Evolutionary conservation across 2,113 vertebrate species (phyloP).

Genomic region (Osmerus eperlanus): DNA sequence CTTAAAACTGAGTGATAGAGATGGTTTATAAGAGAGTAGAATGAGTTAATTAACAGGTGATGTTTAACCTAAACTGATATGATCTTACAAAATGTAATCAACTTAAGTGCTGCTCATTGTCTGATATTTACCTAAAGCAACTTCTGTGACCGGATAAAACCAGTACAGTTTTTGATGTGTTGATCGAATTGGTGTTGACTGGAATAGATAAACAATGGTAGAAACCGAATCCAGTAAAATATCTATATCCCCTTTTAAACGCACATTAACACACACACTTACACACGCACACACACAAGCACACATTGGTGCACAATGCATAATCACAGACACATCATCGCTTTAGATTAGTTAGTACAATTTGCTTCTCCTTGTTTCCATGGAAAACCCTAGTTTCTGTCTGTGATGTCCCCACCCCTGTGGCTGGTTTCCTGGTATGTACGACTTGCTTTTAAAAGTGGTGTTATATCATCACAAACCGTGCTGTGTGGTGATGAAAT

Average conservation of each 20-base stretch:
- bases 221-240: conserved; percentile 50
- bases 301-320: conserved; percentile 14
- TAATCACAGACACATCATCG: conserved; percentile 51
- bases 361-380: conserved; percentile 38
- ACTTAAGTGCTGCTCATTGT: conserved; percentile 38
- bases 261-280: conserved; percentile 6
- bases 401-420: conserved; percentile 49
- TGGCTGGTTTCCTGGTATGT: conserved; percentile 31
- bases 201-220: conserved; percentile 55
- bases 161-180: conserved; percentile 71
- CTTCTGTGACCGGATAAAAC: conserved; percentile 60
- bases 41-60: conserved; percentile 24
- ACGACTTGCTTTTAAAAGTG: conserved; percentile 36
- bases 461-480: conserved; percentile 48
- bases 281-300: conserved; percentile 6
- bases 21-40: conserved; percentile 42
- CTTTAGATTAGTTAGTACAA: conserved; percentile 56
- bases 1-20: conserved; percentile 14
- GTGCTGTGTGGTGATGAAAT: conserved; percentile 69
- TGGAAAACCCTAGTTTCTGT: conserved; percentile 34
- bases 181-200: conserved; percentile 51
- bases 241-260: conserved; percentile 37
- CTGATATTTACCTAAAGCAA: conserved; percentile 26
- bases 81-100: conserved; percentile 30
- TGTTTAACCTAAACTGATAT: conserved; percentile 45